Base-by-base conservation (phyloP, 1,140 invertebrate species). In the Drosophila saltans region DNA sequence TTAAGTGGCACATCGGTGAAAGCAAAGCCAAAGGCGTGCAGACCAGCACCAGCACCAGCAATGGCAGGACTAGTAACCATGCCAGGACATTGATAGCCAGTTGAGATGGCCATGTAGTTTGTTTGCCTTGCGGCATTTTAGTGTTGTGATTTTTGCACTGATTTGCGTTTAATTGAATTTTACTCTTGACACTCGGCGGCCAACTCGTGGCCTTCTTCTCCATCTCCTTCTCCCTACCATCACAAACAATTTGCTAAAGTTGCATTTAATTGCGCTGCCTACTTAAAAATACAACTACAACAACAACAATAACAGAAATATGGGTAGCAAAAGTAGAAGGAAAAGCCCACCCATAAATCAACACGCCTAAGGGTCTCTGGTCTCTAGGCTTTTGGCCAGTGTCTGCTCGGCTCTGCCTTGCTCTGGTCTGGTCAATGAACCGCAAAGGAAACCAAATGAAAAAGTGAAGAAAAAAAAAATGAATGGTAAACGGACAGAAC, bases 131-230 rank as follows among this genome's bases (percentile, higher is more conserved):
- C 43, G 69, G 72, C 68, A 64, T 45, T 69, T 36, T 52, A 72
- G 48, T 72, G 72, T 59, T 71, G 77, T 80, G 73, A 80, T 89
- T 88, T 83, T 80, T 80, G 77, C 77, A 70, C 69, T 81, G 80
- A 83, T 89, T 89, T 88, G 83, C 66, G 80, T 88, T 89, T 88
- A 88, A 88, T 88, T 88, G 84, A 88, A 88, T 89, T 88, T 83
- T 57, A 73, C 59, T 78, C 77, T 74, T 89, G 73, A 77, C 80
- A 78, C 69, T 72, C 61, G 57, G 33, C 52, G 55, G 45, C 21
- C 21, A 36, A 52, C 66, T 79, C 70, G 52, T 63, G 36, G 39
- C 57, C 21, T 7, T 55, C 8, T 11, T 8, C 21, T 21, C 36
- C 6, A 0, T 7, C 33, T 6, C 3, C 33, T 4, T 6, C 33